phyloP scores from a whole-genome alignment of 2,797 vertebrate species.

The Pogonophryne albipinna region DNA sequence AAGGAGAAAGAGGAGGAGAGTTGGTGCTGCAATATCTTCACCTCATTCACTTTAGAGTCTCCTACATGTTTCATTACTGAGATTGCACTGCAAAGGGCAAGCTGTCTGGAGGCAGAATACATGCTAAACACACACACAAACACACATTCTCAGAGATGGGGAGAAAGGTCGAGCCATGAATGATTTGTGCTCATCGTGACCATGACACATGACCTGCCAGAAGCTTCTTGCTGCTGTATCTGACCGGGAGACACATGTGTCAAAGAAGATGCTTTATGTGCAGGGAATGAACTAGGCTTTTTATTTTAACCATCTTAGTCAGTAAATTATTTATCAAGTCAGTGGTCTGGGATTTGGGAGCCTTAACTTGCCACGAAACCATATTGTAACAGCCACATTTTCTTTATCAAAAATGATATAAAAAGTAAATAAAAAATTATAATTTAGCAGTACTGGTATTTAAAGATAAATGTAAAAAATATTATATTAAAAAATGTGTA shows the following conservation, averaged over 20 bases:
- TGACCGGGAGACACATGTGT: slow-evolving; percentile 39
- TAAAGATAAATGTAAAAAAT: slow-evolving; percentile 2
- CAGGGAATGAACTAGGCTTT: slow-evolving; percentile 24
- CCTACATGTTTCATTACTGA: slow-evolving; percentile 74
- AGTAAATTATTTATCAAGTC: slow-evolving; percentile 34
- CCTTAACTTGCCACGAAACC: slow-evolving; percentile 1
- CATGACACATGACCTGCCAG: slow-evolving; percentile 50
- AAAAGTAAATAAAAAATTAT: background rate
- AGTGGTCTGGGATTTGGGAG: background rate
- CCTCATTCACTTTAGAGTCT: slow-evolving; percentile 69
- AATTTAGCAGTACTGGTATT: background rate
- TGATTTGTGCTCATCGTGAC: slow-evolving; percentile 38
- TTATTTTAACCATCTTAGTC: slow-evolving; percentile 8
- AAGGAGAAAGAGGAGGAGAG: slow-evolving; percentile 29
- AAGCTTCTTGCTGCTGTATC: slow-evolving; percentile 37
- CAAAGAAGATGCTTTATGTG: slow-evolving; percentile 38
- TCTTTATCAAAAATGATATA: background rate
- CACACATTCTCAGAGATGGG: slow-evolving; percentile 14
- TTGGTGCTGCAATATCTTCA: slow-evolving; percentile 29
- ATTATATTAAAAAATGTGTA: background rate
- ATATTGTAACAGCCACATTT: background rate
- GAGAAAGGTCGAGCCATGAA: slow-evolving; percentile 16
- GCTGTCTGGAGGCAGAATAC: slow-evolving; percentile 40
- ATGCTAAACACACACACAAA: slow-evolving; percentile 39
- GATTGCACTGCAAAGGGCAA: slow-evolving; percentile 63